Evolutionary conservation across 2,888 invertebrate species (phyloP), one percentile per base, ranked within the genome.

Genomic region (Marronus borbonicus): DNA sequence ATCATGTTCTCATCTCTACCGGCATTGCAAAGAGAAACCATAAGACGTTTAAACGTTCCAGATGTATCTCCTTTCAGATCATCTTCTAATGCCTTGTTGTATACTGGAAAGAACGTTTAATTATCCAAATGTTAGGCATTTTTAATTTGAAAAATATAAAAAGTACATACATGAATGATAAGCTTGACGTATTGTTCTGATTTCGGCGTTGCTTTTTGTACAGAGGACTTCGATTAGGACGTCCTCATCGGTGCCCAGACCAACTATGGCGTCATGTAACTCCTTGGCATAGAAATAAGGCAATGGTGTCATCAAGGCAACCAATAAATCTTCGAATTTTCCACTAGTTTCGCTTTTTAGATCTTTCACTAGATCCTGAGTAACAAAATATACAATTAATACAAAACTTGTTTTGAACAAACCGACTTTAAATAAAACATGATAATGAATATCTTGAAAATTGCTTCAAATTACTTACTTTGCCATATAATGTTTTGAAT

Each of bases 341-440:
- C 97, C 98, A 83, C 93, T 94, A 24, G 97, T 92, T 89, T 98
- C 98, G 83, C 96, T 95, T 88, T 96, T 96, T 83, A 97, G 89
- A 83, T 97, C 96, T 60, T 94, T 93, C 66, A 96, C 91, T 36
- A 97, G 90, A 85, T 95, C 95, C 91, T 93, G 84, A 69, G 79
- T 80, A 77, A 80, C 81, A 52, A 20, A 44, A 44, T 17, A 39
- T 66, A 3, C 17, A 66, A 44, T 44, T 44, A 12, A 64, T n/a
- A 64, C 36, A 36, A n/a, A 44, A 44, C 44, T 8, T 44, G 12
- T 8, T 44, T 44, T 5, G 5, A 36, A 5, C 31, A 5, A 36
- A 36, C 36, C 97, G 90, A 85, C 95, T 95, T 91, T 93, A 84
- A 69, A 79, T 3, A 4, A 80, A 77, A 80, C 17, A 0, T 17